Percentiles rank a stretch among this genome's conserved stretches.
Evolutionary conservation across 2,797 vertebrate genomes (phyloP).

Genomic region (Coregonus sp.): DNA sequence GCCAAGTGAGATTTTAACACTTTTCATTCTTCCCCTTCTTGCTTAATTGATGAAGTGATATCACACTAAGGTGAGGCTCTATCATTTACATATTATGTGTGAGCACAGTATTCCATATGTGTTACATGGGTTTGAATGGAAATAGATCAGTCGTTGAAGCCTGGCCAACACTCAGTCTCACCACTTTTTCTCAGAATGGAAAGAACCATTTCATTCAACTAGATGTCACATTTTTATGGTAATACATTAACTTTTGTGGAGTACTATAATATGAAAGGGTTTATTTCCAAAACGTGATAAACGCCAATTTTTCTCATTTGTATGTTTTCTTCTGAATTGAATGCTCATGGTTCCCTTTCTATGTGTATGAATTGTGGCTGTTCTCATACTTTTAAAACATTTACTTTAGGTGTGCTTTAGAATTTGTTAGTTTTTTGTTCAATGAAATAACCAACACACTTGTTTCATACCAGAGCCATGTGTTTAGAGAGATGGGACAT

Average conservation of each 20-base stretch:
- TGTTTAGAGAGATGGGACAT: too few species aligned
- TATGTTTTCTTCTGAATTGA: too few species aligned
- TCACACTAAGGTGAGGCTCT: constrained; percentile 76
- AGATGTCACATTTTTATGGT: neutral
- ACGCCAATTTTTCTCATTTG: too few species aligned
- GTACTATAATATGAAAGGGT: neutral
- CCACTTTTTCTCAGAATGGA: neutral
- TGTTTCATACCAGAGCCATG: too few species aligned
- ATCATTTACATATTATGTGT: constrained; percentile 43
- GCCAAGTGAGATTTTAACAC: constrained; percentile 50
- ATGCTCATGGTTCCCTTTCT: too few species aligned
- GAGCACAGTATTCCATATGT: constrained; percentile 35
- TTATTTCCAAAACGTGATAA: too few species aligned
- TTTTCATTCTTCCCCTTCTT: constrained; percentile 68
- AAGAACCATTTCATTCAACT: neutral
- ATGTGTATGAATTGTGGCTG: too few species aligned
- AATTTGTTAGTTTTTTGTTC: too few species aligned
- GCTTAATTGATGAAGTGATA: constrained; percentile 73
- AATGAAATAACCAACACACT: too few species aligned
- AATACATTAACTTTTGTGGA: neutral
- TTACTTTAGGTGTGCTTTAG: too few species aligned
- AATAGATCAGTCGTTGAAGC: neutral
- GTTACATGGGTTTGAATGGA: constrained; percentile 15
- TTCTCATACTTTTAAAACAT: too few species aligned
- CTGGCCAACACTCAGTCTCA: neutral